Evolutionary conservation across 2,797 vertebrate species (phyloP), one percentile per base, ranked within the genome.

Genomic region (Bradypus variegatus): DNA sequence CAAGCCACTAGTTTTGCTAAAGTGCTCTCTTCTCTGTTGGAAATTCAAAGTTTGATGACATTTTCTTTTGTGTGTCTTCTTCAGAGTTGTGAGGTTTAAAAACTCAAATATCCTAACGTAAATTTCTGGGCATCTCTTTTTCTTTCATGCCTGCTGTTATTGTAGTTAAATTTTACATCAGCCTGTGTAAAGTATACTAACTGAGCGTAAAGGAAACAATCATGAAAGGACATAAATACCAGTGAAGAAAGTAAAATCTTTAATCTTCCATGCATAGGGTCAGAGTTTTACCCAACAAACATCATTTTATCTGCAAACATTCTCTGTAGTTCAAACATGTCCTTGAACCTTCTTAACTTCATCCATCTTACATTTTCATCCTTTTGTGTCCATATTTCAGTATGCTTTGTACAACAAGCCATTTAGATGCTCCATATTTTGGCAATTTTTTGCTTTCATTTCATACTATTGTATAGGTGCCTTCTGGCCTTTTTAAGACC

Each of bases 11-110:
- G 69, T 62, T 97, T 97, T 96, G 93, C 94, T 27, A 29, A 91
- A 97, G 94, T 91, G 82, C 73, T 91, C 94, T 88, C 96, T 97
- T 95, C 93, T 97, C 89, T 92, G 96, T 93, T 96, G 94, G 93
- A 97, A 96, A 94, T 96, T 97, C 92, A 77, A 76, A 92, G 85
- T 90, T 94, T 96, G 83, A n/a, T 86, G 60, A 79, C 87, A 87
- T 93, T 15, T 4, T 60, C 25, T 76, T 93, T 83, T 90, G 0
- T 75, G 62, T 89, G 53, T 67, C 2, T 11, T 79, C 77, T 60
- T 45, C 81, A 93, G 58, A 94, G 75, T 25, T 55, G 19, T 41
- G 50, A 82, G 86, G 75, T 19, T 55, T 8, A 2, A 60, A 23
- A 31, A 83, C 86, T 92, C 27, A 75, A 84, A 79, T 48, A 13